A percentile compares a stretch with the other conserved stretches of the same genome.
These are phyloP conservation scores for Rhamnusium bicolor DNA, from an alignment of 2,888 invertebrate genomes.

Conservation along the genomic window DNA sequence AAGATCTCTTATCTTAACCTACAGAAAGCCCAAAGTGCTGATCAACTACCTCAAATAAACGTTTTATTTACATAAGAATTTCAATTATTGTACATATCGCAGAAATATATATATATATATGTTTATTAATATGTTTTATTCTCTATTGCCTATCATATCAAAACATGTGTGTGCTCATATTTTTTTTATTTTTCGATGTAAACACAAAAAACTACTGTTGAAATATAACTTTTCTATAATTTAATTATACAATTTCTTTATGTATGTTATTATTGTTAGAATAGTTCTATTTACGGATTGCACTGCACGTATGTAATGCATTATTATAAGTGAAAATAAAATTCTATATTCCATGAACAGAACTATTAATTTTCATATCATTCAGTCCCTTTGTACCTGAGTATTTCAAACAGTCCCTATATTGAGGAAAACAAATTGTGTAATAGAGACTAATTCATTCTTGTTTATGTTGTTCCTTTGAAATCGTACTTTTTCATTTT, in stretches of 20 bases:
- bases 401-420: background rate
- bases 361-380: background rate
- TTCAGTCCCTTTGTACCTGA: background rate
- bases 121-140: conserved; percentile 60
- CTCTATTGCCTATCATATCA: conserved; percentile 61
- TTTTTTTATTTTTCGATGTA: conserved; percentile 58
- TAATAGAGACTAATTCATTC: no score
- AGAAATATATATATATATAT: conserved; percentile 47
- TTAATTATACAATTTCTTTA: conserved; percentile 65
- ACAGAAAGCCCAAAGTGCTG: conserved; percentile 56
- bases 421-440: background rate
- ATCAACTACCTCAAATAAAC: conserved; percentile 63
- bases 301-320: conserved; percentile 69
- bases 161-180: conserved; percentile 59
- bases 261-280: conserved; percentile 66
- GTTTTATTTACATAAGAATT: conserved; percentile 35
- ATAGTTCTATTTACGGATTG: conserved; percentile 65
- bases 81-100: conserved; percentile 42
- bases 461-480: no score
- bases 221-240: conserved; percentile 62
- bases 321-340: conserved; percentile 63
- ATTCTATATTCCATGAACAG: conserved; percentile 54
- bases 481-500: no score
- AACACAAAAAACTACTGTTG: conserved; percentile 59
- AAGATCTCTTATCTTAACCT: conserved; percentile 48